A percentile compares a stretch with the other conserved stretches of the same genome.
phyloP scores from a whole-genome alignment of 2,113 vertebrate species.

The Xenus cinereus region DNA sequence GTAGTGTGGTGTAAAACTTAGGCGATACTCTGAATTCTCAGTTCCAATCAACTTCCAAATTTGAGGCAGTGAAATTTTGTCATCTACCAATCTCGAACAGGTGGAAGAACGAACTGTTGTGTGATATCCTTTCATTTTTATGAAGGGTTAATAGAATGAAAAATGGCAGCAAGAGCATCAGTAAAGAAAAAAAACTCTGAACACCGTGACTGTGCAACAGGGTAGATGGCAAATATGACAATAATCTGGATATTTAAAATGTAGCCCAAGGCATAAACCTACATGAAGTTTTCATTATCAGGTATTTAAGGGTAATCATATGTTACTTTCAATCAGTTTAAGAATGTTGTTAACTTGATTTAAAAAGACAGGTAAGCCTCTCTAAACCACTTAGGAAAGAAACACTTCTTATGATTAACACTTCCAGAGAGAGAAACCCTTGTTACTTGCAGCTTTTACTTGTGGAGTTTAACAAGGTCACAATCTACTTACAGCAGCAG shows the following conservation, averaged over 20 bases:
- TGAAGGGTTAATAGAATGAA: background rate
- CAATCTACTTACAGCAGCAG: background rate
- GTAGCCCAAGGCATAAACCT: background rate
- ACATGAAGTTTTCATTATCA: background rate
- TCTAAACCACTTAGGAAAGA: background rate
- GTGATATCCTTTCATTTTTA: background rate
- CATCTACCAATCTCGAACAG: background rate
- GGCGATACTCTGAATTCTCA: background rate
- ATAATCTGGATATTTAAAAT: background rate
- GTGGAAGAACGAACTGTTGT: background rate
- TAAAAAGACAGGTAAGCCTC: background rate
- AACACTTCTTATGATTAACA: background rate
- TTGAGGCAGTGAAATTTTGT: background rate
- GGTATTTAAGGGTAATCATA: slow-evolving; percentile 1
- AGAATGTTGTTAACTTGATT: background rate
- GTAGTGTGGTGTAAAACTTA: background rate
- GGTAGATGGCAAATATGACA: background rate
- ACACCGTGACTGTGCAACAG: background rate
- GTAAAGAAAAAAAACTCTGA: background rate
- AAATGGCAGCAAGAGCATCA: background rate
- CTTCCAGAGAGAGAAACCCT: background rate
- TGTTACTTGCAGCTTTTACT: background rate
- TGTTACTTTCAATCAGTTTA: background rate
- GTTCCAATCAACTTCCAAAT: background rate
- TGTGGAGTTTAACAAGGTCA: background rate